Evolutionary conservation across 2,113 vertebrate genomes (phyloP).

Genomic region (Gallinago jamesoni): DNA sequence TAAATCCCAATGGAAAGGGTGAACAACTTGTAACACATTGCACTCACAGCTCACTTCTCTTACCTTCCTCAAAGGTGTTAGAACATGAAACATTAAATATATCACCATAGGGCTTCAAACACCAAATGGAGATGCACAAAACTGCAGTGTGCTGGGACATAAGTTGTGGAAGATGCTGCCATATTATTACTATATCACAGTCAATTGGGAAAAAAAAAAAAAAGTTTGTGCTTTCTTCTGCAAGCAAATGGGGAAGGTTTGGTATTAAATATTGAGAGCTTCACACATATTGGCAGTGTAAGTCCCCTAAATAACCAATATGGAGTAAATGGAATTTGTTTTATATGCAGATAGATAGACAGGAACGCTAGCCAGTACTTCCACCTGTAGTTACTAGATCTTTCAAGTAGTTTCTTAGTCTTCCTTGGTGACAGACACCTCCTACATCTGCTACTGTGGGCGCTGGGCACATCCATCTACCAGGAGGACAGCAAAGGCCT

Average conservation of each 20-base stretch:
- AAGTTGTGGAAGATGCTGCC: background rate
- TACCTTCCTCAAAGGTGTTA: background rate
- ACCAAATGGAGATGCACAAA: background rate
- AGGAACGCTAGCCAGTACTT: background rate
- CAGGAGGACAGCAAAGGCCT: too few species aligned
- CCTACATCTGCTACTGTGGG: background rate
- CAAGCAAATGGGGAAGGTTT: background rate
- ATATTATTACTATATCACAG: background rate
- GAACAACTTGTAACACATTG: background rate
- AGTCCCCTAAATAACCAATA: background rate
- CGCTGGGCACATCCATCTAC: too few species aligned
- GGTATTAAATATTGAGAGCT: background rate
- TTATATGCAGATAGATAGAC: rapidly evolving
- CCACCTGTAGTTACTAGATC: background rate
- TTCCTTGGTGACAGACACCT: background rate
- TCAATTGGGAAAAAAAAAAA: background rate
- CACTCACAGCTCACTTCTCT: background rate
- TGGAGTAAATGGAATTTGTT: rapidly evolving
- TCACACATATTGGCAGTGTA: rapidly evolving
- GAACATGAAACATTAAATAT: rapidly evolving
- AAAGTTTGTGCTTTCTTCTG: background rate
- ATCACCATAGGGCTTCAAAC: background rate
- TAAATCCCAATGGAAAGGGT: background rate
- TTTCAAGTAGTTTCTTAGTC: background rate
- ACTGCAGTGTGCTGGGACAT: background rate